Conservation (phyloP, 2,888 invertebrate genomes). For the Dorcus hopei region DNA sequence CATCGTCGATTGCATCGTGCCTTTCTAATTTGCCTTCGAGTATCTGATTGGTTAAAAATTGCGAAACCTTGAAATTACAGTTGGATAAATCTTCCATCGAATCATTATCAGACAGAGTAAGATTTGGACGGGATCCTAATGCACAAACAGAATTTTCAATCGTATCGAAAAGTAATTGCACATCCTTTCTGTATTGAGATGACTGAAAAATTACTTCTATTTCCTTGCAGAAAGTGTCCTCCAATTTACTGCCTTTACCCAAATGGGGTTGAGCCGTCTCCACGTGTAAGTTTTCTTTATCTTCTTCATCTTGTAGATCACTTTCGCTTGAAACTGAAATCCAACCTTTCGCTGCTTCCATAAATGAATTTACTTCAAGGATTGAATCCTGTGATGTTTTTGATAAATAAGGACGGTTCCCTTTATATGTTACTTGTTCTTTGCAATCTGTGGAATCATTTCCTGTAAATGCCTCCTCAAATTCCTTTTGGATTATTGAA, state of each 20-base stretch:
- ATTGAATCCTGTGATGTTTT: too few species aligned
- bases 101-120: constrained; percentile 30
- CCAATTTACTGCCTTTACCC: constrained; percentile 1
- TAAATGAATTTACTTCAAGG: neutral
- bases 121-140: constrained; percentile 36
- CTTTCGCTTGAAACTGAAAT: constrained; percentile 3
- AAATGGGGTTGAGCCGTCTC: neutral
- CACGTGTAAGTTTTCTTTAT: constrained; percentile 21
- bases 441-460: too few species aligned
- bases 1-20: constrained; percentile 1
- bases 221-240: constrained; percentile 9
- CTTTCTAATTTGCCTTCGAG: neutral
- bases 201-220: constrained; percentile 26
- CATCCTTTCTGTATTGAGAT: constrained; percentile 46
- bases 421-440: too few species aligned
- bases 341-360: neutral
- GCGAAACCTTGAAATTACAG: too few species aligned
- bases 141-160: constrained; percentile 55
- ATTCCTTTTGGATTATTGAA: too few species aligned
- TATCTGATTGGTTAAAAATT: too few species aligned
- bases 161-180: constrained; percentile 48
- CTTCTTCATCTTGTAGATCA: constrained; percentile 14
- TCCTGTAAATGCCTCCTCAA: too few species aligned
- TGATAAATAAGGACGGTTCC: too few species aligned
- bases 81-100: neutral